Evolutionary conservation across 2,888 invertebrate species (phyloP).

Genomic region (Phasia obesa): DNA sequence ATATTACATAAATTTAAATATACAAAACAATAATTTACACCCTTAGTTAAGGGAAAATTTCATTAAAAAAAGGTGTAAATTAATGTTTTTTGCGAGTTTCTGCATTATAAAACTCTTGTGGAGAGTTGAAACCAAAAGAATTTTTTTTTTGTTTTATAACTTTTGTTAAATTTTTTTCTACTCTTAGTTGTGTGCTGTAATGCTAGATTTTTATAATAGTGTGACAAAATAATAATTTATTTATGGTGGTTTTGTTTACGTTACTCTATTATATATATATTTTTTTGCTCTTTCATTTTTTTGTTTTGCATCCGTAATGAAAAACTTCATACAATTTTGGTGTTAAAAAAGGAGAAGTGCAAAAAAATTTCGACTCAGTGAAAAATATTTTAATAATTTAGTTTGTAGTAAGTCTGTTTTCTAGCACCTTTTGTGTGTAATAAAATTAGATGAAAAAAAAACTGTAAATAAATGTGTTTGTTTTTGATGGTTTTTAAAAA

Average conservation of each 20-base stretch:
- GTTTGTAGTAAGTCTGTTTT: conserved; percentile 7
- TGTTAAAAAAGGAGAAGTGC: neutral
- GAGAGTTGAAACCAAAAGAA: neutral
- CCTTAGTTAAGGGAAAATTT: neutral
- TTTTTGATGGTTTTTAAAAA: too few relatives aligned
- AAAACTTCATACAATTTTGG: neutral
- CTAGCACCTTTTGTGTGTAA: neutral
- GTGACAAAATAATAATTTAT: conserved; percentile 49
- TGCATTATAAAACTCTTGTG: conserved; percentile 1
- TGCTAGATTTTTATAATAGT: conserved; percentile 31
- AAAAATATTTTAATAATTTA: conserved; percentile 50
- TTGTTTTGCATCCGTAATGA: too few relatives aligned
- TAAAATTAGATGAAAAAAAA: neutral
- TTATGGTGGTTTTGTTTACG: conserved; percentile 47
- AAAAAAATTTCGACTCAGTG: neutral
- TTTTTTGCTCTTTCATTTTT: neutral
- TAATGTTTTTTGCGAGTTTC: neutral
- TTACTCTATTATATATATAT: neutral
- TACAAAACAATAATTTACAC: neutral
- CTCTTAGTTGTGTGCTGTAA: conserved; percentile 18
- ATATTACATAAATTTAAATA: neutral
- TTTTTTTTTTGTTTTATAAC: neutral
- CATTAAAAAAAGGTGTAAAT: neutral
- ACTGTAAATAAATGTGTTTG: too few relatives aligned
- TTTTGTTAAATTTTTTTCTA: neutral